A percentile compares a stretch with the other conserved stretches of the same genome.
Evolutionary conservation across 2,113 vertebrate genomes (phyloP).

Genomic region (Noctilio leporinus): DNA sequence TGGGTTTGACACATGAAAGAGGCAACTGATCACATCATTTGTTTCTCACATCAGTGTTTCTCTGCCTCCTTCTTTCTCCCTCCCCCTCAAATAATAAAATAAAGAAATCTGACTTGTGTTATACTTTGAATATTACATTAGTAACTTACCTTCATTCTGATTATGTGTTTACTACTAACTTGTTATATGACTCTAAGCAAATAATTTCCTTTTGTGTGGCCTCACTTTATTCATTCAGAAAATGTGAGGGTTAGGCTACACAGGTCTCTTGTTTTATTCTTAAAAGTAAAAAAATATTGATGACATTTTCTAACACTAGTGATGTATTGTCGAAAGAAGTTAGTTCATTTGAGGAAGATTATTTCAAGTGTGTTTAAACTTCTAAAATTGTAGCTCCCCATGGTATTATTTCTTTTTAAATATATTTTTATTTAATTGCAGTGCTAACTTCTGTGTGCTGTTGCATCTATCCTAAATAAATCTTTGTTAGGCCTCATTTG

Average conservation of each 20-base stretch:
- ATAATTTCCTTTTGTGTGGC: neutral
- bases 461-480: neutral
- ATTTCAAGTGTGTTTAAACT: neutral
- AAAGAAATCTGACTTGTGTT: neutral
- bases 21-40: too few species aligned
- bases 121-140: neutral
- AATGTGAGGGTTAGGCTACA: neutral
- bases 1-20: too few species aligned
- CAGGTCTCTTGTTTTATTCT: neutral
- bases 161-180: neutral
- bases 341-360: conserved; percentile 1
- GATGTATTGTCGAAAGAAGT: neutral
- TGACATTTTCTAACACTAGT: neutral
- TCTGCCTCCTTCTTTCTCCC: too few species aligned
- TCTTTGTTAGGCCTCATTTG: conserved; percentile 3
- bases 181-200: neutral
- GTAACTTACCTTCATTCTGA: neutral
- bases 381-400: neutral
- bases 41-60: too few species aligned
- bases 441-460: neutral
- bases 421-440: conserved; percentile 3
- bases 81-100: too few species aligned
- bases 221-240: neutral
- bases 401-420: neutral
- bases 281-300: neutral